Base-by-base conservation (phyloP, 2,888 invertebrate genomes). In the Fragum whitleyi region DNA sequence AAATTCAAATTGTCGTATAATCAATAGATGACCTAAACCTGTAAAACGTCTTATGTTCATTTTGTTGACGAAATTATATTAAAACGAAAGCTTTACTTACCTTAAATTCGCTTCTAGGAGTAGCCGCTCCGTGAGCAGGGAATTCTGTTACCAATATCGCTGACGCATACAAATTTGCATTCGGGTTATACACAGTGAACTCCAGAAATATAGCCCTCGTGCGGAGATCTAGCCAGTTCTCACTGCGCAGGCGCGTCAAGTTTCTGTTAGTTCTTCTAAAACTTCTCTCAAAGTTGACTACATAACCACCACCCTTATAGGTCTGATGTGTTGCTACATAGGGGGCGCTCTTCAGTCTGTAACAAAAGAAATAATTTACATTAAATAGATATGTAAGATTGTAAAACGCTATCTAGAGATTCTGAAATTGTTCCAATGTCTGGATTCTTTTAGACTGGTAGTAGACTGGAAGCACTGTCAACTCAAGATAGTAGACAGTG, bases 191-290 rank as follows among this genome's bases (percentile, higher is more conserved):
- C 1, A 94, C 92, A 0, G 95, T 94, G 88, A 95, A 95, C 87
- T 95, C 95, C 32, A 95, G 90, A 74, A 95, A 92, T 3, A 95
- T 91, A 1, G 94, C 95, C 69, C 95, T 87, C 0, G 95, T 95
- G 62, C 92, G 83, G 55, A 91, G 87, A 85, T 95, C 95, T 53
- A 95, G 90, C 95, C 95, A 95, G 70, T 92, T 89, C 36, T 89
- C 47, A 1, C 90, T 83, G 79, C 94, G 90, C 47, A 95, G 89
- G 7, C 91, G 86, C 2, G 88, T 84, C 53, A 95, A 83, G 28
- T 91, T 89, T 23, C 89, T 86, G 61, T 87, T 80, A 0, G 94
- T 91, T 26, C 92, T 86, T 9, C 88, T 88, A 39, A 86, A 90
- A 72, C 87, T 88, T n/a, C 93, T 81, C 62, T 90, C 90, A 77